Conservation (phyloP, 1,140 invertebrate genomes). For the Xylocopa sonorina region DNA sequence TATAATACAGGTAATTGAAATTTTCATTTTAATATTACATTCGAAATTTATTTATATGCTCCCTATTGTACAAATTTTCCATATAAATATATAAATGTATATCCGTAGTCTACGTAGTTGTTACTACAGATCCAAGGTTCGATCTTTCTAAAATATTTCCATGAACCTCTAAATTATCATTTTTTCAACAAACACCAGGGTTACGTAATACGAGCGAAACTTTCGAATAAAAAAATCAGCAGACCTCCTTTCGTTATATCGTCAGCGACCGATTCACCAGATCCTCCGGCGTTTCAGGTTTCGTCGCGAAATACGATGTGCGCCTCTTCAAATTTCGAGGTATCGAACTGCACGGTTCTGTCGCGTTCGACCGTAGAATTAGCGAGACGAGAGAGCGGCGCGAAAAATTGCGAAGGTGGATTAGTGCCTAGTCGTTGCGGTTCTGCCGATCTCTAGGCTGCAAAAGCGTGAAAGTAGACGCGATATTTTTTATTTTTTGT, state of each 20-base stretch:
- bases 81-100: too few relatives aligned
- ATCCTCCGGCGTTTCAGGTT: background rate
- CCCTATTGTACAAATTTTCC: too few relatives aligned
- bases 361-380: background rate
- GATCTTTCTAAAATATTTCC: too few relatives aligned
- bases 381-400: constrained; percentile 4
- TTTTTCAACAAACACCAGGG: too few relatives aligned
- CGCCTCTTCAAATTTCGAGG: background rate
- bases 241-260: background rate
- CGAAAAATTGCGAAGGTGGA: constrained; percentile 4
- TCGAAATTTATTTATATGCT: too few relatives aligned
- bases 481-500: too few relatives aligned
- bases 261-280: too few relatives aligned
- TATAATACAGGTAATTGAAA: too few relatives aligned
- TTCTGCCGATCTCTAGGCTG: constrained; percentile 2
- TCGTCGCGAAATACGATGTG: background rate
- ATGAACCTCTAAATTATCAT: too few relatives aligned
- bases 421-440: background rate
- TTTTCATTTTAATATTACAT: too few relatives aligned
- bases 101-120: too few relatives aligned
- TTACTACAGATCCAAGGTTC: too few relatives aligned
- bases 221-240: background rate
- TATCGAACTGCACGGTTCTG: background rate
- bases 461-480: constrained; percentile 63
- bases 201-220: background rate